A percentile compares a stretch with the other conserved stretches of the same genome.
Conservation (phyloP, 2,888 invertebrate genomes). For the Diaphora mendica region DNA sequence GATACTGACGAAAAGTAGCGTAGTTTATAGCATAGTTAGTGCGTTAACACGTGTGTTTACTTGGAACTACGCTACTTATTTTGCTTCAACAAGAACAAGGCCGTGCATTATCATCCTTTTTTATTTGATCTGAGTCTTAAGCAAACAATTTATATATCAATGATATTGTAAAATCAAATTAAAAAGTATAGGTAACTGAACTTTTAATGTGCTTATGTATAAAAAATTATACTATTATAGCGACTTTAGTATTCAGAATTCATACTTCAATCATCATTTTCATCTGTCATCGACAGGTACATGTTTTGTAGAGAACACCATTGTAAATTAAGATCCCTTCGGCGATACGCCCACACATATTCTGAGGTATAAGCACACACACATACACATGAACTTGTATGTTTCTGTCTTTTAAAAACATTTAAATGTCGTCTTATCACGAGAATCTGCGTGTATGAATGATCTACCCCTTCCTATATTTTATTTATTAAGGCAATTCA, state of each 20-base stretch:
- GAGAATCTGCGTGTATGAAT: conserved; percentile 38
- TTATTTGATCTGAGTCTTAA: no score
- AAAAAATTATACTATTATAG: not conserved
- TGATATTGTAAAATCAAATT: not conserved
- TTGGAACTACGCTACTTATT: no score
- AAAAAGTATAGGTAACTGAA: not conserved
- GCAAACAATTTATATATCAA: not conserved
- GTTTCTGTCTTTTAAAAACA: conserved; percentile 36
- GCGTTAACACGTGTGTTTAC: no score
- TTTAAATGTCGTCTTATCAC: conserved; percentile 34
- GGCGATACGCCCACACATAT: conserved; percentile 44
- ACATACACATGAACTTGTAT: conserved; percentile 17
- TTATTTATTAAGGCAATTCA: conserved; percentile 33
- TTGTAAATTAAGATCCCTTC: conserved; percentile 50
- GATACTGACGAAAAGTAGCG: no score
- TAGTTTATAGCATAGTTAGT: no score
- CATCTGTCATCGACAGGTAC: conserved; percentile 44
- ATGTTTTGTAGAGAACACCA: conserved; percentile 36
- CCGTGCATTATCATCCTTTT: no score
- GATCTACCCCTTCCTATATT: conserved; percentile 36
- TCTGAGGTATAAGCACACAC: conserved; percentile 14
- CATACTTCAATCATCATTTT: conserved; percentile 33
- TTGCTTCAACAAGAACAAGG: no score
- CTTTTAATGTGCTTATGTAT: not conserved
- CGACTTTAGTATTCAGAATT: conserved; percentile 8